A percentile compares a stretch with the other conserved stretches of the same genome.
Evolutionary conservation across 1,140 invertebrate genomes (phyloP).

Genomic region (Sycobia sp.): DNA sequence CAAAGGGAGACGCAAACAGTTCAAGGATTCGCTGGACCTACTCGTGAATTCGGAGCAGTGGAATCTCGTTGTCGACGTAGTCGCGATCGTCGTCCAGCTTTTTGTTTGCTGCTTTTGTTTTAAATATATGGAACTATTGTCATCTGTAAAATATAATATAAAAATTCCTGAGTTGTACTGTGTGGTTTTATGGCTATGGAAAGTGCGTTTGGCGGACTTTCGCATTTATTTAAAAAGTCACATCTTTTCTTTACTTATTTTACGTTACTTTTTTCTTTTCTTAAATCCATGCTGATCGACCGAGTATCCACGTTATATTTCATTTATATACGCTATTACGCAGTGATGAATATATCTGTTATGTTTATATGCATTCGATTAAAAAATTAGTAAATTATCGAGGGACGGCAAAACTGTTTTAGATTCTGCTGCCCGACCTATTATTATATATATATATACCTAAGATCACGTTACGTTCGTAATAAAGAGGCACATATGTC

Average conservation of each 20-base stretch:
- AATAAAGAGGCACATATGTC: constrained; percentile 36
- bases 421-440: constrained; percentile 6
- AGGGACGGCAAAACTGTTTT: constrained; percentile 16
- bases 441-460: constrained; percentile 31
- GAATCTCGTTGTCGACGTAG: neutral
- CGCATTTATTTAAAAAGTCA: constrained; percentile 13
- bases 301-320: constrained; percentile 7
- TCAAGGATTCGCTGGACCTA: too few species aligned
- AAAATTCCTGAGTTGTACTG: constrained; percentile 64
- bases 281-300: constrained; percentile 27
- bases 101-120: constrained; percentile 28
- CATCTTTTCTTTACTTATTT: too few species aligned
- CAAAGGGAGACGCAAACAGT: neutral
- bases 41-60: neutral
- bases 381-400: constrained; percentile 25
- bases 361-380: constrained; percentile 24
- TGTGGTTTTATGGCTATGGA: constrained; percentile 63
- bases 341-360: constrained; percentile 16
- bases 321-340: constrained; percentile 30
- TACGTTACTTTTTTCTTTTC: constrained; percentile 13
- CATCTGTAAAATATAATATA: constrained; percentile 64
- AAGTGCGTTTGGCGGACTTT: constrained; percentile 33
- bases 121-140: constrained; percentile 60
- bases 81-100: neutral
- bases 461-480: constrained; percentile 33